Percentiles rank a stretch among this genome's conserved stretches.
phyloP scores from a whole-genome alignment of 1,140 invertebrate genomes.

The Zaprionus lachaisei region DNA sequence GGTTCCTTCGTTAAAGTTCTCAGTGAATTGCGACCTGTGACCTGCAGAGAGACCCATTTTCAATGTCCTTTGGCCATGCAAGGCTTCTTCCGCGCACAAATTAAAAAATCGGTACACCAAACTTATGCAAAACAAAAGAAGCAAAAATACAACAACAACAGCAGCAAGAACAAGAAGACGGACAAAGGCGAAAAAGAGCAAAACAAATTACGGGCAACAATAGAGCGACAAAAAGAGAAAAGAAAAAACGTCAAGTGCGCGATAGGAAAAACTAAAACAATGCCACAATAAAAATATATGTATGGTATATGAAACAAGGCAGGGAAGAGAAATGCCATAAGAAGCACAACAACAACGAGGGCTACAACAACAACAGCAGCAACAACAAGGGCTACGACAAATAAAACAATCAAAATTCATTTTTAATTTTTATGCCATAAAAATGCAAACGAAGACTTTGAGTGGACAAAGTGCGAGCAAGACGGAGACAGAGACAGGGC shows the following conservation, averaged over 20 bases:
- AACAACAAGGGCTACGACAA: slow-evolving; percentile 45
- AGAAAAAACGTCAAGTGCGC: slow-evolving; percentile 67
- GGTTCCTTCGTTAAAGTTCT: slow-evolving; percentile 1
- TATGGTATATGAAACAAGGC: slow-evolving; percentile 5
- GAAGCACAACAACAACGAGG: slow-evolving; percentile 9
- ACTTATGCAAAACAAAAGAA: slow-evolving; percentile 55
- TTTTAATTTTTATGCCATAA: slow-evolving; percentile 83
- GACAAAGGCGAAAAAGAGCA: slow-evolving; percentile 16
- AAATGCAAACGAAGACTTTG: slow-evolving; percentile 75
- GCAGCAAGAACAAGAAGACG: background rate
- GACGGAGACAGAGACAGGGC: background rate
- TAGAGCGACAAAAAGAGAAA: slow-evolving; percentile 38
- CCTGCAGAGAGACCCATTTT: slow-evolving; percentile 2
- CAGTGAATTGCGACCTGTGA: background rate
- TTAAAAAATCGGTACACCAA: slow-evolving; percentile 44
- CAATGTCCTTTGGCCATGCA: slow-evolving; percentile 75
- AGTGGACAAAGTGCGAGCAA: slow-evolving; percentile 2
- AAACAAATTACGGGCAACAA: slow-evolving; percentile 62
- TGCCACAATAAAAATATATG: slow-evolving; percentile 55
- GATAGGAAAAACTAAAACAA: slow-evolving; percentile 79
- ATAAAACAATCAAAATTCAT: slow-evolving; percentile 82
- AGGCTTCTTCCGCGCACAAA: slow-evolving; percentile 68
- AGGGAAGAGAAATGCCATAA: slow-evolving; percentile 17
- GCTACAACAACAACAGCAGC: slow-evolving; percentile 27
- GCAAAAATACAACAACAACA: slow-evolving; percentile 10